Evolutionary conservation across 2,888 invertebrate species (phyloP).

Genomic region (Sphinx pinastri): DNA sequence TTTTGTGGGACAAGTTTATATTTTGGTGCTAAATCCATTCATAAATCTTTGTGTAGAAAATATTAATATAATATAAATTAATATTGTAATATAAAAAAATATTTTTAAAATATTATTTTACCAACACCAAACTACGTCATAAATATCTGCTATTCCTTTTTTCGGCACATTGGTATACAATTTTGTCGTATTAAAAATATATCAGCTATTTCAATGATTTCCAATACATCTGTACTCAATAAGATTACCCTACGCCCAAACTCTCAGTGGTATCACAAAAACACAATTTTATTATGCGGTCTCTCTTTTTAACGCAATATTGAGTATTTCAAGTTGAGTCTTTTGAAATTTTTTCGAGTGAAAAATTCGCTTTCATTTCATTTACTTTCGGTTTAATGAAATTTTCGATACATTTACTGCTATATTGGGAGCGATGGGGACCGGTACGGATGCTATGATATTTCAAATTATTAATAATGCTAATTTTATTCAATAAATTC

Average conservation of each 20-base stretch:
- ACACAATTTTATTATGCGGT: constrained; percentile 71
- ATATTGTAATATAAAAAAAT: too few species aligned
- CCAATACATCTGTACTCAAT: background rate
- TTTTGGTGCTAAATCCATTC: too few species aligned
- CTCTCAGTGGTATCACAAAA: constrained; percentile 46
- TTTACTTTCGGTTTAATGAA: constrained; percentile 73
- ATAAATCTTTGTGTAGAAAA: too few species aligned
- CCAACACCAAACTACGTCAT: too few species aligned
- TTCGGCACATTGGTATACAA: too few species aligned
- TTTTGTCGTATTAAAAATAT: too few species aligned
- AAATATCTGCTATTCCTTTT: too few species aligned
- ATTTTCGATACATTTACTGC: constrained; percentile 62
- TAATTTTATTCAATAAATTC: constrained; percentile 61
- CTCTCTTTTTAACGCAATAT: constrained; percentile 69
- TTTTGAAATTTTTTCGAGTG: constrained; percentile 74
- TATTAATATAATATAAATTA: too few species aligned
- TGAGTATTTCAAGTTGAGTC: constrained; percentile 66
- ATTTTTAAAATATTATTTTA: too few species aligned
- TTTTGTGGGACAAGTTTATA: background rate
- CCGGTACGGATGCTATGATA: constrained; percentile 39
- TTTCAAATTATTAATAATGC: constrained; percentile 54
- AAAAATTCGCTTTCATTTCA: constrained; percentile 72
- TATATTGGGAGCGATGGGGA: constrained; percentile 25
- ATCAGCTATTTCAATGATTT: background rate
- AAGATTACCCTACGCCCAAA: constrained; percentile 37